Base-by-base conservation (phyloP, 2,888 invertebrate species). In the Hemicrepidius hirtus region DNA sequence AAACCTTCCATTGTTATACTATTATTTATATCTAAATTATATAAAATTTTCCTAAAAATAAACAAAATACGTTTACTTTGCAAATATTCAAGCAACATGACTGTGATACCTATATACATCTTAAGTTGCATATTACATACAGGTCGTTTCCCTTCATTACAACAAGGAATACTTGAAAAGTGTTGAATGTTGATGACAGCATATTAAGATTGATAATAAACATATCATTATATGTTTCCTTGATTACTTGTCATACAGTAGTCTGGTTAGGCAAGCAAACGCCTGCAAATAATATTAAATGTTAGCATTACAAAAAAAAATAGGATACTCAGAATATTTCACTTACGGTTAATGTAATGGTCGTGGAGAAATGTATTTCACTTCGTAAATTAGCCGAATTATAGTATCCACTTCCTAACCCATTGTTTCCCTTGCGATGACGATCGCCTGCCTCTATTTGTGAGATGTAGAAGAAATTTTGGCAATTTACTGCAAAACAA, bases 381-480 rank as follows among this genome's bases (percentile, higher is more conserved):
- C 20, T 50, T 21, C 13, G n/a, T 9, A 16, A 37, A 37, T 20
- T 64, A 16, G 10, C 12, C 4, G 24, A 6, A 35, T 53, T 7
- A 13, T 37, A 9, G 20, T 21, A 16, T 1, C n/a, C 13, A 10
- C 7, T 12, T 32, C 7, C 32, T 9, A 3, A 4, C 4, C 28
- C 28, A 4, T 6, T 28, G 6, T 9, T 32, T 37, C 13, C 12
- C n/a, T n/a, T n/a, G 28, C 16, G 62, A 32, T 66, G 32, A 18
- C 66, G 66, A n/a, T 41, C 21, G 46, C 68, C 68, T 18, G 13
- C 68, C 21, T 49, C 46, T 2, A 49, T 37, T 28, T 49, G 68
- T 0, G 68, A 49, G 3, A 49, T 49, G 60, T 68, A 68, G 40
- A 49, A 68, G 46, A 68, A 68, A 12, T 68, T 68, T 18, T 35